Evolutionary conservation across 2,113 vertebrate species (phyloP).

Genomic region (Sphyrna mokarran): DNA sequence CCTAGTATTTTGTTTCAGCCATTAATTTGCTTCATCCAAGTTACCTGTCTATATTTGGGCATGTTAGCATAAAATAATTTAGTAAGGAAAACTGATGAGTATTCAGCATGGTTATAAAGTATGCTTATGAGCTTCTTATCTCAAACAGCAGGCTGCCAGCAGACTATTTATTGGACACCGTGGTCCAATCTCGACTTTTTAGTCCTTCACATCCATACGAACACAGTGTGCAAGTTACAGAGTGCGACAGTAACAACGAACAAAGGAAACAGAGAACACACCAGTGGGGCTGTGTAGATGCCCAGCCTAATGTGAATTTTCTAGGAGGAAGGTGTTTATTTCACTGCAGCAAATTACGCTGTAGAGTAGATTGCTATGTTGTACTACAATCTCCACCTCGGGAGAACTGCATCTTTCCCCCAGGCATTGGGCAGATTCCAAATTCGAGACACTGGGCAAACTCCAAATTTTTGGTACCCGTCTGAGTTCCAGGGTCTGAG

Average conservation of each 20-base stretch:
- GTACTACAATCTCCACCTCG: neutral
- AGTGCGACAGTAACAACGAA: neutral
- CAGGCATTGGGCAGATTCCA: neutral
- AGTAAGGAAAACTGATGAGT: neutral
- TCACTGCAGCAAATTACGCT: neutral
- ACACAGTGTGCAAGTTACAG: neutral
- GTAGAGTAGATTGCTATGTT: neutral
- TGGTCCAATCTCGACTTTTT: neutral
- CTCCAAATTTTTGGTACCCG: no score
- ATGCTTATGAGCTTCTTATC: neutral
- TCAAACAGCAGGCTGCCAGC: neutral
- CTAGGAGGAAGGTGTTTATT: neutral
- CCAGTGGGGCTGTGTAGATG: neutral
- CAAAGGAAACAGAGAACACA: neutral
- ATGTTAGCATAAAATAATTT: neutral
- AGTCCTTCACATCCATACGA: neutral
- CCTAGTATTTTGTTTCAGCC: neutral
- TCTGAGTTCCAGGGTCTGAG: neutral
- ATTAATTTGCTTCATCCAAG: neutral
- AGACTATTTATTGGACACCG: neutral
- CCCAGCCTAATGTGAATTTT: neutral
- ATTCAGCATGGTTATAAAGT: neutral
- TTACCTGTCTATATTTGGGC: neutral
- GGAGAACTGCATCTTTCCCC: neutral
- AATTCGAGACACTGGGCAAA: no score